A percentile compares a stretch with the other conserved stretches of the same genome.
phyloP scores from a whole-genome alignment of 2,888 invertebrate genomes.

The Urechis unicinctus region DNA sequence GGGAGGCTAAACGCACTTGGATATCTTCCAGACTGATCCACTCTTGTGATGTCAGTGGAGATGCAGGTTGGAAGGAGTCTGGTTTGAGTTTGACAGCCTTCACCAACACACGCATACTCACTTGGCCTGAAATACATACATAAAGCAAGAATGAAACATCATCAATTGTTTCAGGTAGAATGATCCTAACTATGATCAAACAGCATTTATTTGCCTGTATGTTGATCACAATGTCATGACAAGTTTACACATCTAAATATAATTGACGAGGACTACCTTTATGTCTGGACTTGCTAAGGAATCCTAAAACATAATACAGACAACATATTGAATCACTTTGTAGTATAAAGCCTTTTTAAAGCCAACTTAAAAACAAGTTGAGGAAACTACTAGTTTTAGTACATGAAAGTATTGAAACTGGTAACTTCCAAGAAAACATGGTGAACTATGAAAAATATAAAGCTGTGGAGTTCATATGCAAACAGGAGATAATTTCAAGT shows the following conservation, averaged over 20 bases:
- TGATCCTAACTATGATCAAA: too few relatives aligned
- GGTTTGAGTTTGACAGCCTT: constrained; percentile 27
- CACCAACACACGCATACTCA: constrained; percentile 33
- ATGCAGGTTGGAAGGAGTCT: neutral
- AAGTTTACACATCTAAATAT: too few relatives aligned
- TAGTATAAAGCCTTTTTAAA: too few relatives aligned
- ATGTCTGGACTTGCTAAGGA: constrained; percentile 35
- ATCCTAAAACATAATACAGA: constrained; percentile 26
- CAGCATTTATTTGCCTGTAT: too few relatives aligned
- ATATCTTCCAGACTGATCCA: constrained; percentile 17
- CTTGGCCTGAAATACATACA: constrained; percentile 27
- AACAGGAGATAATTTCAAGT: too few relatives aligned
- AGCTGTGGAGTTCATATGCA: neutral
- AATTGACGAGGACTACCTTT: constrained; percentile 35
- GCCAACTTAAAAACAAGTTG: too few relatives aligned
- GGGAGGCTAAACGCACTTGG: constrained; percentile 1
- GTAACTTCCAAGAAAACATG: neutral
- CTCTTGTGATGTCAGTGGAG: constrained; percentile 1
- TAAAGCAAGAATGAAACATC: neutral
- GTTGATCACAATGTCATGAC: too few relatives aligned
- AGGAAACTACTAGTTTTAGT: too few relatives aligned
- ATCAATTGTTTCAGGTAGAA: too few relatives aligned
- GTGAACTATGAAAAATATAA: too few relatives aligned
- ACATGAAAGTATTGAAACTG: too few relatives aligned
- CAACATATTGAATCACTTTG: neutral